phyloP scores from a whole-genome alignment of 2,888 invertebrate genomes.

The Scelioninae gen. 2 region DNA sequence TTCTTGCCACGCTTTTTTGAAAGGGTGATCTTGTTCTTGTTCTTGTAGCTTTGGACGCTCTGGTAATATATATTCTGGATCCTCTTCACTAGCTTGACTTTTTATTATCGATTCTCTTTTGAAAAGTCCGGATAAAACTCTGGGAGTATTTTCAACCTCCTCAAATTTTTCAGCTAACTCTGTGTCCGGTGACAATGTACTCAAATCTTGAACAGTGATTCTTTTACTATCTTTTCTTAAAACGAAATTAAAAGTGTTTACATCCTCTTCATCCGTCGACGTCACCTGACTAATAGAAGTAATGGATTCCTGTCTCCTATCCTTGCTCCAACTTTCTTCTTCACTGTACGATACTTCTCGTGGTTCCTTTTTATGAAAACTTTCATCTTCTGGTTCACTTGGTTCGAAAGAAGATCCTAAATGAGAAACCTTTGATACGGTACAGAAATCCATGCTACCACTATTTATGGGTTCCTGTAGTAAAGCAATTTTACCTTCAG shows the following conservation, averaged over 20 bases:
- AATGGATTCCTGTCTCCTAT: constrained; percentile 61
- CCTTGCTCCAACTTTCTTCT: constrained; percentile 62
- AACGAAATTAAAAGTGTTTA: constrained; percentile 65
- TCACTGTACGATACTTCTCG: constrained; percentile 65
- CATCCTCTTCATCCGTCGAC: constrained; percentile 67
- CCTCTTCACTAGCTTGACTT: constrained; percentile 74
- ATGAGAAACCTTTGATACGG: constrained; percentile 68
- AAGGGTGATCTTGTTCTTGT: constrained; percentile 73
- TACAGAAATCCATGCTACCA: constrained; percentile 72
- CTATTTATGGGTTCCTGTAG: constrained; percentile 67
- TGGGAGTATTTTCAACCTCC: constrained; percentile 54
- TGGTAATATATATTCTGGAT: constrained; percentile 72
- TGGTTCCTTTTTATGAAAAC: constrained; percentile 59
- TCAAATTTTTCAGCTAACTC: constrained; percentile 60
- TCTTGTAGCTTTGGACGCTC: constrained; percentile 73
- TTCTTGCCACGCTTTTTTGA: constrained; percentile 74
- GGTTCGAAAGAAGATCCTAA: constrained; percentile 70
- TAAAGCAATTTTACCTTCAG: constrained; percentile 72
- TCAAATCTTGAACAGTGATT: constrained; percentile 70
- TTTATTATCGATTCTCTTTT: constrained; percentile 73
- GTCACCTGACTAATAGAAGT: constrained; percentile 66
- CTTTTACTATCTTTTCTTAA: constrained; percentile 67
- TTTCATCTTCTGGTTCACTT: constrained; percentile 70
- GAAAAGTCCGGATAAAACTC: constrained; percentile 67
- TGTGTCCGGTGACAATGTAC: constrained; percentile 67